phyloP scores from a whole-genome alignment of 92 coral and sea anemone genomes.

The Heliopora coerulea region DNA sequence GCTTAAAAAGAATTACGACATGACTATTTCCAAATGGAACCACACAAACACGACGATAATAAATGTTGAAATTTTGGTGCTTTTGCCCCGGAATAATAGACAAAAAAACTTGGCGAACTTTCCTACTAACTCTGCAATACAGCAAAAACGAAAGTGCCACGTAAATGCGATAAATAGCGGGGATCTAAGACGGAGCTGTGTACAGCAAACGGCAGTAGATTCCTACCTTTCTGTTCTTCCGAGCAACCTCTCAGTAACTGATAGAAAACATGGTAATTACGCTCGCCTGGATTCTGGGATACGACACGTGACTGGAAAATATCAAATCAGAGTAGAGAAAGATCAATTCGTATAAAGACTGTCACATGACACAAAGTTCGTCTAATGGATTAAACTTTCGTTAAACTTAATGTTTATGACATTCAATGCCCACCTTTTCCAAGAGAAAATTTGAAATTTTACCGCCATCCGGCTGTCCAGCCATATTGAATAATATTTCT shows the following conservation, averaged over 20 bases:
- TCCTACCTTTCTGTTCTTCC: constrained; percentile 41
- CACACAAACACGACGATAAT: too few relatives aligned
- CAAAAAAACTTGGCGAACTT: too few relatives aligned
- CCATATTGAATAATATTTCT: constrained; percentile 72
- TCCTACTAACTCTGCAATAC: too few relatives aligned
- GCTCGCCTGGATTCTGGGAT: constrained; percentile 65
- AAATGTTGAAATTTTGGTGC: too few relatives aligned
- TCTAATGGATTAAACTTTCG: background rate
- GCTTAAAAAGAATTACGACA: too few relatives aligned
- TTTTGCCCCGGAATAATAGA: too few relatives aligned
- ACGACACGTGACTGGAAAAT: constrained; percentile 82
- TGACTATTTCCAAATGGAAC: too few relatives aligned
- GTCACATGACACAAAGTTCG: background rate
- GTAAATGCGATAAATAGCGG: too few relatives aligned
- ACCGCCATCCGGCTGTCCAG: constrained; percentile 94
- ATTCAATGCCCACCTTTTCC: constrained; percentile 58
- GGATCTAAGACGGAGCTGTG: too few relatives aligned
- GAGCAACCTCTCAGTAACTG: constrained; percentile 75
- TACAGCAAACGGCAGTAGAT: background rate
- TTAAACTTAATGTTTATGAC: background rate
- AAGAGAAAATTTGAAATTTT: constrained; percentile 87
- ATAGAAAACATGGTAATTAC: constrained; percentile 88
- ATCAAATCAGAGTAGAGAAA: background rate
- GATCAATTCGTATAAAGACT: background rate
- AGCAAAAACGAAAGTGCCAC: too few relatives aligned